Evolutionary conservation across 2,797 vertebrate species (phyloP).

Genomic region (Pantherophis vulpinus): DNA sequence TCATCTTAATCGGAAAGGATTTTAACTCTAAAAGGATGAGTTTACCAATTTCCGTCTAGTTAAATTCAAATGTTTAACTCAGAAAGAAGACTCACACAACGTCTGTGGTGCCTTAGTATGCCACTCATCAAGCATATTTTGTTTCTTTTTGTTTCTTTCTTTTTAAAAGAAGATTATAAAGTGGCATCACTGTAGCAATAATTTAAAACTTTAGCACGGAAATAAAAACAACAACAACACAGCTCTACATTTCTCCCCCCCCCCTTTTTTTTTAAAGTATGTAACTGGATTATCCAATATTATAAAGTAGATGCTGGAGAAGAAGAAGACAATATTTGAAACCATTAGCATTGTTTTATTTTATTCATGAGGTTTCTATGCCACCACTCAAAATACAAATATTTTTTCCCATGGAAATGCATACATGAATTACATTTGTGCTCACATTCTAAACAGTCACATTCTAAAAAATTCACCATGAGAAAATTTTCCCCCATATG

Average conservation of each 20-base stretch:
- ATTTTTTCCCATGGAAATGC: neutral
- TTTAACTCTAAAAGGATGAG: constrained; percentile 11
- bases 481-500: neutral
- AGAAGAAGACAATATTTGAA: neutral
- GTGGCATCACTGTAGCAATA: neutral
- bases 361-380: neutral
- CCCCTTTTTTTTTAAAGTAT: neutral
- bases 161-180: neutral
- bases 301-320: neutral
- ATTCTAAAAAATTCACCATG: neutral
- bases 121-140: neutral
- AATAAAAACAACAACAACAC: neutral
- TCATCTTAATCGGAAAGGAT: constrained; percentile 19
- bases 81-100: neutral
- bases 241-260: neutral
- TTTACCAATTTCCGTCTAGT: neutral
- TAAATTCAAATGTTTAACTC: constrained; percentile 13
- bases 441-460: neutral
- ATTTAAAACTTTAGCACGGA: neutral
- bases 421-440: neutral
- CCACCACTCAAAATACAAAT: neutral
- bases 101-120: neutral
- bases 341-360: neutral
- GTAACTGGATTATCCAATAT: neutral
- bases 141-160: neutral